These are phyloP conservation scores for Magallana gigas DNA, from an alignment of 1,140 invertebrate species.

Conservation along the genomic window DNA sequence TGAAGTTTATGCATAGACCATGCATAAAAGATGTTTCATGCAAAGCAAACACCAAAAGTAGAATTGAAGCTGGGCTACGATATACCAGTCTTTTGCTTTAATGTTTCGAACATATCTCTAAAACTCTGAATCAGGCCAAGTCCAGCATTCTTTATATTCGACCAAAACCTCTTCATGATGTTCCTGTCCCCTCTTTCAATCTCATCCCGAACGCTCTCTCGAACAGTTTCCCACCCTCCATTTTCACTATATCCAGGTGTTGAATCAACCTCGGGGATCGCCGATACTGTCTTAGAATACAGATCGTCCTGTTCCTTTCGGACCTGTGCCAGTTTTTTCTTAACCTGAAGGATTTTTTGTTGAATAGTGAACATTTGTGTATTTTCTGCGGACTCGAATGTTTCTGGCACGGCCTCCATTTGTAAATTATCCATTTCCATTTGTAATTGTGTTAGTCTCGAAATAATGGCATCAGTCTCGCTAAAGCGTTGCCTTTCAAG, in stretches of 20 bases:
- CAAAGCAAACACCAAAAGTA: too few relatives aligned
- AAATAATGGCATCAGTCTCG: background rate
- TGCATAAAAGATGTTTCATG: too few relatives aligned
- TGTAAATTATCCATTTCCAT: background rate
- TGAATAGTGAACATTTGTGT: background rate
- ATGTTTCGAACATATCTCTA: conserved; percentile 36
- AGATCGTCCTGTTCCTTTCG: conserved; percentile 28
- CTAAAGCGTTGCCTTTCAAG: background rate
- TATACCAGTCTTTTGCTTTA: conserved; percentile 22
- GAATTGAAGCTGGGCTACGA: background rate
- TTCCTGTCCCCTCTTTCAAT: conserved; percentile 36
- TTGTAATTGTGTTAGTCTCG: background rate
- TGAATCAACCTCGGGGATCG: background rate
- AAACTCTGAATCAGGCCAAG: conserved; percentile 33
- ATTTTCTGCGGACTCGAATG: background rate
- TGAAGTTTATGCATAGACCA: too few relatives aligned
- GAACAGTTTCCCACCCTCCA: conserved; percentile 15
- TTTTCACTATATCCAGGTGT: background rate
- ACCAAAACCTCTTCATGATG: conserved; percentile 42
- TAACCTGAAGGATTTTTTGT: background rate
- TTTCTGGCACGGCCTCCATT: background rate
- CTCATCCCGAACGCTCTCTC: conserved; percentile 36
- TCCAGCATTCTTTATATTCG: conserved; percentile 11
- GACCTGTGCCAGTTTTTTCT: conserved; percentile 5
- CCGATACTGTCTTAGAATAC: background rate